phyloP scores from a whole-genome alignment of 2,888 invertebrate species.

The Machimus rusticus region DNA sequence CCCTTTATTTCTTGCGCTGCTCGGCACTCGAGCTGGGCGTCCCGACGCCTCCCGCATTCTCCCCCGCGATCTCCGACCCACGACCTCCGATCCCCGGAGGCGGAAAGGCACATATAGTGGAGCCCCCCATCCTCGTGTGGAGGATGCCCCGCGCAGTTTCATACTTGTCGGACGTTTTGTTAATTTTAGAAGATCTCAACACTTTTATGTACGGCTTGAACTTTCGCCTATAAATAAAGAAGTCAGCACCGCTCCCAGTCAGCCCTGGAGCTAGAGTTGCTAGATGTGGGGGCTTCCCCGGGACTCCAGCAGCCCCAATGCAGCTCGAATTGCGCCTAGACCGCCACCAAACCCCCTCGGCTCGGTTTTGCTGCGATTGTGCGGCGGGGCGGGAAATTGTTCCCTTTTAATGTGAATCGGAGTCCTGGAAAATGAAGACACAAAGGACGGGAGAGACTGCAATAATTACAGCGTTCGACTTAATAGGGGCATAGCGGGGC shows the following conservation, averaged over 20 bases:
- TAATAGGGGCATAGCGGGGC: slow-evolving; percentile 26
- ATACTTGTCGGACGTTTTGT: slow-evolving; percentile 39
- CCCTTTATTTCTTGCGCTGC: slow-evolving; percentile 7
- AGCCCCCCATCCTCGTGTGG: not conserved
- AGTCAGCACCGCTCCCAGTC: slow-evolving; percentile 19
- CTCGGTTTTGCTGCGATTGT: not conserved
- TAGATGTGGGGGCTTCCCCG: not conserved
- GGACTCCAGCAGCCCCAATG: not conserved
- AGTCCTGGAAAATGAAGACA: slow-evolving; percentile 32
- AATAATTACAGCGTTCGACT: slow-evolving; percentile 41
- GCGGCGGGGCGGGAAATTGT: slow-evolving; percentile 12
- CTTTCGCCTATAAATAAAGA: slow-evolving; percentile 39
- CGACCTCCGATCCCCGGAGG: not conserved
- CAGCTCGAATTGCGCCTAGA: not conserved
- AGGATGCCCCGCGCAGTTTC: slow-evolving; percentile 18
- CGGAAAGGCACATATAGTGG: not conserved
- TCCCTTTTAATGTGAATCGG: slow-evolving; percentile 39
- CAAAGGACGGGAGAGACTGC: slow-evolving; percentile 21
- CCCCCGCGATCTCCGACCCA: too few species aligned
- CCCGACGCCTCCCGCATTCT: not conserved
- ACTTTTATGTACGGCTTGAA: slow-evolving; percentile 36
- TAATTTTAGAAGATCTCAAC: slow-evolving; percentile 40
- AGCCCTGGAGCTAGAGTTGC: slow-evolving; percentile 22
- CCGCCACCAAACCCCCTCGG: too few species aligned
- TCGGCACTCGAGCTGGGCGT: not conserved